Evolutionary conservation across 1,140 invertebrate species (phyloP).

Genomic region (Maniola jurtina): DNA sequence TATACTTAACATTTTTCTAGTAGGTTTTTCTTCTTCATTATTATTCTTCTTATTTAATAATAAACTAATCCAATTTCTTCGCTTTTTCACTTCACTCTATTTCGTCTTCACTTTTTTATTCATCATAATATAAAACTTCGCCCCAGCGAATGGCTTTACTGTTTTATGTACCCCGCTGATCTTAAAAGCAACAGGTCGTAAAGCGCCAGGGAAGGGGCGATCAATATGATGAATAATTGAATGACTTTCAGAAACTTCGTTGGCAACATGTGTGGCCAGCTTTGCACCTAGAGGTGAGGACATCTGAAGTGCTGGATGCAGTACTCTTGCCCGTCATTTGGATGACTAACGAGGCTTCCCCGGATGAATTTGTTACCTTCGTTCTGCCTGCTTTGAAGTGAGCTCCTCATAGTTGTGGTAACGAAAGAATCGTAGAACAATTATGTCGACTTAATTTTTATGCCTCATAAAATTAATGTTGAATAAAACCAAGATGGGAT

Average conservation of each 20-base stretch:
- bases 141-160: not conserved
- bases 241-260: conserved; percentile 92
- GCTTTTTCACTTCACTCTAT: too few species aligned
- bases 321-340: conserved; percentile 93
- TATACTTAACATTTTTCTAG: too few species aligned
- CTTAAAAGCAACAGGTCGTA: conserved; percentile 4
- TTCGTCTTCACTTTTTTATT: not conserved
- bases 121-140: not conserved
- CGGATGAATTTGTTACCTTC: conserved; percentile 90
- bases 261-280: conserved; percentile 96
- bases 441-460: too few species aligned
- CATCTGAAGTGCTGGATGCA: conserved; percentile 91
- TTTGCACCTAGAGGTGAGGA: conserved; percentile 90
- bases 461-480: too few species aligned
- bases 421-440: not conserved
- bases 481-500: too few species aligned
- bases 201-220: not conserved
- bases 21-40: too few species aligned
- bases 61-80: too few species aligned
- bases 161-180: not conserved
- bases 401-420: conserved; percentile 14
- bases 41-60: too few species aligned
- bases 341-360: conserved; percentile 90
- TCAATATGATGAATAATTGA: conserved; percentile 25
- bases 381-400: conserved; percentile 78